Conservation (phyloP, 2,888 invertebrate species). For the Podotricha telesiphe region DNA sequence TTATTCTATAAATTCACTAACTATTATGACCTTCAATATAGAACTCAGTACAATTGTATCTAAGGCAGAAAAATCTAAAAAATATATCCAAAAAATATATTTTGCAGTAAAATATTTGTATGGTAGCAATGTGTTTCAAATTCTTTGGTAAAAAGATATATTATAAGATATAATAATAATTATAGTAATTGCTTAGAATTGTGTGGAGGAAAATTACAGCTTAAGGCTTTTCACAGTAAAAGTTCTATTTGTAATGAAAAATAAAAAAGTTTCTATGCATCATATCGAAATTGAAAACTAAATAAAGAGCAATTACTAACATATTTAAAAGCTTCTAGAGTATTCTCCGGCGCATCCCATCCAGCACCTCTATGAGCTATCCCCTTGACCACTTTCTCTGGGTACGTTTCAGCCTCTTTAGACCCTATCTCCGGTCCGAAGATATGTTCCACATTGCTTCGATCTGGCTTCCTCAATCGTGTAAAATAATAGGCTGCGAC, state of each 20-base stretch:
- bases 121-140: too few species aligned
- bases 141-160: too few species aligned
- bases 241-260: too few species aligned
- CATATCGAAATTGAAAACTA: too few species aligned
- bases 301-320: conserved; percentile 69
- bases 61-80: neutral
- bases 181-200: neutral
- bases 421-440: conserved; percentile 80
- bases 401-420: conserved; percentile 67
- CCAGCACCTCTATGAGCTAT: conserved; percentile 90
- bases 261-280: too few species aligned
- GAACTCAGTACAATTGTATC: neutral
- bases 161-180: neutral
- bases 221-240: too few species aligned
- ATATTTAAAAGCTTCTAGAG: conserved; percentile 87
- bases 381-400: conserved; percentile 81
- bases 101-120: neutral
- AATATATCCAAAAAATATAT: neutral
- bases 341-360: conserved; percentile 92
- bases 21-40: neutral
- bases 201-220: too few species aligned
- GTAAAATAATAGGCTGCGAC: conserved; percentile 68
- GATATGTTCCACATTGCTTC: conserved; percentile 71
- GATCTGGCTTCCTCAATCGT: conserved; percentile 67
- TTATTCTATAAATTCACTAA: neutral